A percentile compares a stretch with the other conserved stretches of the same genome.
phyloP scores from a whole-genome alignment of 2,797 vertebrate genomes.

The Coracias cyanogaster region DNA sequence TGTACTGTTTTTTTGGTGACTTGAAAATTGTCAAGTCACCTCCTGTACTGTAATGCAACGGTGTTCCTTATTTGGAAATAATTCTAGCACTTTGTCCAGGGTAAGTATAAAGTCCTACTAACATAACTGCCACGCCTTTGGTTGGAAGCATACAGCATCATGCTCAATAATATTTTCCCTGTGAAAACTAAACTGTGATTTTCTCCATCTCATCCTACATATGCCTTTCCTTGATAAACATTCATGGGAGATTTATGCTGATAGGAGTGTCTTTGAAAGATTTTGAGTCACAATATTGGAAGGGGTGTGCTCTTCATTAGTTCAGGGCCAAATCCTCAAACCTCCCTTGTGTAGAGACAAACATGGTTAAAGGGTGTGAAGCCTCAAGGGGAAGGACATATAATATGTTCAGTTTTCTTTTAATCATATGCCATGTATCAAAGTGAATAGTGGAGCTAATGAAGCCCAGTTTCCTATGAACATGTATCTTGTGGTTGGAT shows the following conservation, averaged over 20 bases:
- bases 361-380: slow-evolving; percentile 31
- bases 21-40: not conserved
- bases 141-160: not conserved
- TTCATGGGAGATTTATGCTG: not conserved
- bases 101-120: not conserved
- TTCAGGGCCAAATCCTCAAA: slow-evolving; percentile 28
- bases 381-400: slow-evolving; percentile 58
- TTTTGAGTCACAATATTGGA: slow-evolving; percentile 14
- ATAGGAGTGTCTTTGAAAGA: not conserved
- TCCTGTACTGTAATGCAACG: not conserved
- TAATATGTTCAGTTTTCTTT: slow-evolving; percentile 46
- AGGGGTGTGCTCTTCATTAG: not conserved
- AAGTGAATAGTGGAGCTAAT: slow-evolving; percentile 50
- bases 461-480: slow-evolving; percentile 60
- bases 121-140: not conserved
- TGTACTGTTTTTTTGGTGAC: not conserved
- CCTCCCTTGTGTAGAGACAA: not conserved
- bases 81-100: not conserved
- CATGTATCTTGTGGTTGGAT: slow-evolving; percentile 62
- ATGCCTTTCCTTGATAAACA: not conserved
- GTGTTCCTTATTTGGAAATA: not conserved
- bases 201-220: not conserved
- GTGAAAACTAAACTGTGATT: not conserved
- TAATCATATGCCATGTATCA: slow-evolving; percentile 56
- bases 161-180: not conserved